These are phyloP conservation scores for Bicyclus anynana DNA, from an alignment of 1,140 invertebrate species.

Conservation along the genomic window DNA sequence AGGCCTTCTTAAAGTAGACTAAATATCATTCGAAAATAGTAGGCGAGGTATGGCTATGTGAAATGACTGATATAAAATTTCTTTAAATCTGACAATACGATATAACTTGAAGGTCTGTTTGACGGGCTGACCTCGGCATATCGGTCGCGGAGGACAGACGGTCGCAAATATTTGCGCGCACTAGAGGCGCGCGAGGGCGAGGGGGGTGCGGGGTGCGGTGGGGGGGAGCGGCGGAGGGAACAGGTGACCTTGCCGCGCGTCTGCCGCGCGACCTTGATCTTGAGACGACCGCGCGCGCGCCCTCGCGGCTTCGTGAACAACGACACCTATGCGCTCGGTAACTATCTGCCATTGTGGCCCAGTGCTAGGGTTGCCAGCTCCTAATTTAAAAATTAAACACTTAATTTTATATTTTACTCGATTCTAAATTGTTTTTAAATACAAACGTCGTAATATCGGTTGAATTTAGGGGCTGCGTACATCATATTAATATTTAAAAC, in stretches of 20 bases:
- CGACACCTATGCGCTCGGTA: constrained; percentile 45
- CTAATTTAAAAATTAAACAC: neutral
- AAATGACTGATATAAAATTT: constrained; percentile 49
- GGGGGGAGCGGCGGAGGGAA: constrained; percentile 26
- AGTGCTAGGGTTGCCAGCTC: constrained; percentile 11
- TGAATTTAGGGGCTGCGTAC: no score
- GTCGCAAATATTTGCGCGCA: constrained; percentile 72
- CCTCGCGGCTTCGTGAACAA: constrained; percentile 43
- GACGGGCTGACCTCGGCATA: constrained; percentile 70
- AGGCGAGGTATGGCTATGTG: constrained; percentile 22
- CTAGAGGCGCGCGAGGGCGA: constrained; percentile 39
- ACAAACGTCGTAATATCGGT: no score
- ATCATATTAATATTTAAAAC: no score
- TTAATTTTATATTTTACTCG: no score
- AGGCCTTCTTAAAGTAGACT: neutral
- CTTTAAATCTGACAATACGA: constrained; percentile 68
- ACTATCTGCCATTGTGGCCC: constrained; percentile 30
- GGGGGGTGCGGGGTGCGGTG: constrained; percentile 27
- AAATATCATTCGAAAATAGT: neutral
- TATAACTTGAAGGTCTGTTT: constrained; percentile 62
- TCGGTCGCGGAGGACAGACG: constrained; percentile 75
- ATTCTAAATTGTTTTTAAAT: no score
- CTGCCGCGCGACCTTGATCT: constrained; percentile 71
- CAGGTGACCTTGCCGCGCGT: constrained; percentile 68
- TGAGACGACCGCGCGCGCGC: constrained; percentile 71